Conservation (phyloP, 2,797 vertebrate species). For the Scolopax bukidnonensis region DNA sequence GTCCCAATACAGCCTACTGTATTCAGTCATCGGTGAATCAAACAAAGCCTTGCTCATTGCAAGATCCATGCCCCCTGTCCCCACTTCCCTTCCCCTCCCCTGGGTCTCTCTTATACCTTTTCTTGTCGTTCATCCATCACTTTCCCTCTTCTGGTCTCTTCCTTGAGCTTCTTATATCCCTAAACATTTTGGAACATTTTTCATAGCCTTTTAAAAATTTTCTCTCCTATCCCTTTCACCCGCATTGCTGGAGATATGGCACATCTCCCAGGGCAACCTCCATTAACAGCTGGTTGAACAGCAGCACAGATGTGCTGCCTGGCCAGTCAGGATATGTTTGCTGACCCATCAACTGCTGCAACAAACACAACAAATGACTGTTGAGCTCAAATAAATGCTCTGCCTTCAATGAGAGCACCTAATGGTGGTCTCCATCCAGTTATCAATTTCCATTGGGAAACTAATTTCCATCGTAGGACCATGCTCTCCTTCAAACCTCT, state of each 20-base stretch:
- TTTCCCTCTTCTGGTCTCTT: background rate
- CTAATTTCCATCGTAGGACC: background rate
- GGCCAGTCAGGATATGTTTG: background rate
- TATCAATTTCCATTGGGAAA: background rate
- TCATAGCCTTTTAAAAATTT: background rate
- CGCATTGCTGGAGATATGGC: accelerated
- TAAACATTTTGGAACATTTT: background rate
- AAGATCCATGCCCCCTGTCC: background rate
- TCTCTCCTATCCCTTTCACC: background rate
- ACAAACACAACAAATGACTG: background rate
- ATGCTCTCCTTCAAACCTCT: background rate
- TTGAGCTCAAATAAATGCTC: background rate
- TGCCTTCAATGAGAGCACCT: background rate
- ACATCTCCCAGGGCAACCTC: background rate
- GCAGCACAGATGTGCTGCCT: background rate
- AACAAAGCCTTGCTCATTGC: background rate
- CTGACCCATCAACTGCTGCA: background rate
- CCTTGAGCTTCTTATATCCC: background rate
- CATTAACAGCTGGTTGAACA: background rate
- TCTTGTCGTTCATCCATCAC: background rate
- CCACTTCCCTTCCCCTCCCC: background rate
- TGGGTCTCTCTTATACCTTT: background rate
- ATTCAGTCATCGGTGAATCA: background rate
- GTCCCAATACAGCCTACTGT: background rate
- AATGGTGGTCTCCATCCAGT: background rate